These are phyloP conservation scores for Pangasius sanitwongsei DNA, from an alignment of 2,797 vertebrate species.

Conservation along the genomic window DNA sequence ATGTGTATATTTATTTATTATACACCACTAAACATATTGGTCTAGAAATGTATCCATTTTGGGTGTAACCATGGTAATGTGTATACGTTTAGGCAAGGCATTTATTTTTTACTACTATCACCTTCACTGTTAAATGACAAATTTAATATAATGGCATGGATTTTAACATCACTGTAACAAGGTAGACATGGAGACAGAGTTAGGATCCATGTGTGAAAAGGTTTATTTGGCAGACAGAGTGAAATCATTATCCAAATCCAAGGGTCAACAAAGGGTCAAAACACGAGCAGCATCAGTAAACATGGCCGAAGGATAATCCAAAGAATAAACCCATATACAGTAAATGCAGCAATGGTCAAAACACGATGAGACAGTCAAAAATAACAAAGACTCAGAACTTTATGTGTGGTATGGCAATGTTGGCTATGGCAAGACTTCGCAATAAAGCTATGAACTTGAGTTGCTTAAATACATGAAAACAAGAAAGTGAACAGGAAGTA, in stretches of 20 bases:
- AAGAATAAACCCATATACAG: background rate
- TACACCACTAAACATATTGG: background rate
- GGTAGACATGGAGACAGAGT: background rate
- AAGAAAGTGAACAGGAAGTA: background rate
- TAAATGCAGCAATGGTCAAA: background rate
- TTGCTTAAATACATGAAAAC: background rate
- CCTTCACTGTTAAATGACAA: background rate
- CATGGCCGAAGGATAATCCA: background rate
- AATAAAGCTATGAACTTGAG: background rate
- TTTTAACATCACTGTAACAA: background rate
- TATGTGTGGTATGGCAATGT: background rate
- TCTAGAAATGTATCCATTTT: background rate
- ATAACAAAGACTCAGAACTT: background rate
- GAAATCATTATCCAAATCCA: background rate
- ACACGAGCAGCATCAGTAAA: background rate
- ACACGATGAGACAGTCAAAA: background rate
- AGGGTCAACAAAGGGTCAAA: background rate
- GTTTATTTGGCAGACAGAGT: background rate
- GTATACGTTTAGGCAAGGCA: background rate
- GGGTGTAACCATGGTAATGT: background rate
- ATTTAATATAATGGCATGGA: background rate
- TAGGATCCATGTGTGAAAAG: background rate
- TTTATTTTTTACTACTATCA: background rate
- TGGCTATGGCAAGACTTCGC: background rate
- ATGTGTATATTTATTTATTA: background rate